Base-by-base conservation (phyloP, 2,797 vertebrate species). In the Lagorchestes hirsutus region DNA sequence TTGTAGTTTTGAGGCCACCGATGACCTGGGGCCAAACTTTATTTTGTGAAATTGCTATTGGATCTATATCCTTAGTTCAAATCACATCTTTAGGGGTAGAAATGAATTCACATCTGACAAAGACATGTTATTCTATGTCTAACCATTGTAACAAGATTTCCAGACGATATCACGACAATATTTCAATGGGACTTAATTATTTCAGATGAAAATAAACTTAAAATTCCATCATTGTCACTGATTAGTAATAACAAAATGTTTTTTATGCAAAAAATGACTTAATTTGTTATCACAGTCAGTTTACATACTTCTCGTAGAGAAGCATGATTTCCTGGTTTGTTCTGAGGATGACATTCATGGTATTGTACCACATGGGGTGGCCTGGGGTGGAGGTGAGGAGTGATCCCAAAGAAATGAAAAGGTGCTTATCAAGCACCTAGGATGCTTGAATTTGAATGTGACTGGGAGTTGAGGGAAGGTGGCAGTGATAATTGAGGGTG, bases 161-260 rank as follows among this genome's bases (percentile, higher is more conserved):
- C 62, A 74, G 34, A 40, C 16, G 34, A 40, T 16, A 74, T n/a
- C 34, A 74, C 40, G 5, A 74, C 14, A 22, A 18, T 74, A 40
- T 40, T 74, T 74, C 14, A 74, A 8, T 74, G 62, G 62, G 34
- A n/a, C 34, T 16, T 74, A 74, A 40, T n/a, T 40, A 74, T 74
- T n/a, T n/a, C 62, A 74, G n/a, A 74, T n/a, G n/a, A 74, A 74
- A n/a, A 74, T 74, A n/a, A 74, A 74, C 62, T 74, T 74, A 40
- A 74, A 74, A 74, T 74, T 18, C 11, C 62, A 6, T 74, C 40
- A 16, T 74, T 22, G 4, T 40, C 16, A n/a, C 14, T 40, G 14
- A 74, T 67, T n/a, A 67, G 34, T 5, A 67, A 67, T n/a, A 74
- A 74, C 34, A 74, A 74, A 74, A 40, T 74, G 14, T 40, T 40